phyloP scores from a whole-genome alignment of 1,140 invertebrate genomes.

The Alviniconcha marisindica region DNA sequence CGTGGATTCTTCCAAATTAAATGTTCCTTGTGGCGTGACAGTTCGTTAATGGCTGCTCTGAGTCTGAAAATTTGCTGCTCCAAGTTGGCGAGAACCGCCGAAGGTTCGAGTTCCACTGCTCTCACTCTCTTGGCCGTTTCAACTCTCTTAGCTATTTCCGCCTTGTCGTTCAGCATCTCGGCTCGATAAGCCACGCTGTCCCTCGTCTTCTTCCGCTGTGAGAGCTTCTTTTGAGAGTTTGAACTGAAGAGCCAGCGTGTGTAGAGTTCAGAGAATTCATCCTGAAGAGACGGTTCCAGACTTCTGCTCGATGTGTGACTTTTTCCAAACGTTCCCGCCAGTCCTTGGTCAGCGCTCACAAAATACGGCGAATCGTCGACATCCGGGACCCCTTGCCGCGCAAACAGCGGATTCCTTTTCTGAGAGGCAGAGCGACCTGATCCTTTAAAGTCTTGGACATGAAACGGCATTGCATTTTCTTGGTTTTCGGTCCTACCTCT shows the following conservation, averaged over 20 bases:
- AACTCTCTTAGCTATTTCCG: no score
- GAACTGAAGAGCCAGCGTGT: conserved; percentile 1
- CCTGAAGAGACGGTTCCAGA: background rate
- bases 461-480: background rate
- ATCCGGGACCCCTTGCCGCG: background rate
- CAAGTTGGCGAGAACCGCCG: background rate
- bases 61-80: background rate
- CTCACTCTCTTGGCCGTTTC: no score
- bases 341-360: background rate
- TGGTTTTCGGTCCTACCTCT: background rate
- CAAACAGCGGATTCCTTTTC: background rate
- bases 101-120: background rate
- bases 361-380: background rate
- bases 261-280: background rate
- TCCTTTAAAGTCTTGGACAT: no score
- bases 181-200: background rate
- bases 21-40: background rate
- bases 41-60: background rate
- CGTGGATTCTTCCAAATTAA: background rate
- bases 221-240: background rate
- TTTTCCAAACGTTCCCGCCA: background rate
- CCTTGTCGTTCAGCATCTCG: background rate
- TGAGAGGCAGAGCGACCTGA: no score
- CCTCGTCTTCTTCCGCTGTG: background rate
- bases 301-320: background rate